Conservation (phyloP, 2,888 invertebrate genomes). For the Eupithecia subfuscata region DNA sequence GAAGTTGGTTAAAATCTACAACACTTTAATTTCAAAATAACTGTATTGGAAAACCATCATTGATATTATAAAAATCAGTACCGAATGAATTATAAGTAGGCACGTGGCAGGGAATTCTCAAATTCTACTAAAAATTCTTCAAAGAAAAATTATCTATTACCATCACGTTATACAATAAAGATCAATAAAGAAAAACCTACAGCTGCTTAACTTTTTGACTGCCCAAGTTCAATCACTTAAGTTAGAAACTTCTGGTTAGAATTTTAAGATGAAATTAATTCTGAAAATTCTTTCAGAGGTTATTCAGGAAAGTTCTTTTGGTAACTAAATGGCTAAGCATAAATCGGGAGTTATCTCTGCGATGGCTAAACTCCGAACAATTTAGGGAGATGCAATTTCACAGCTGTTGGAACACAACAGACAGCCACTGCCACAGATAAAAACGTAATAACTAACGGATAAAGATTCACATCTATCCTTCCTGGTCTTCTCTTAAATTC, state of each 20-base stretch:
- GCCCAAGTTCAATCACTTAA: slow-evolving; percentile 9
- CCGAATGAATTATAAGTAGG: neutral
- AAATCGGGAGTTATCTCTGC: slow-evolving; percentile 39
- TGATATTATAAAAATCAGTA: neutral
- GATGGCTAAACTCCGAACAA: slow-evolving; percentile 52
- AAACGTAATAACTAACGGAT: slow-evolving; percentile 7
- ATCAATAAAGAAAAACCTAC: neutral
- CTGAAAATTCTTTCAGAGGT: slow-evolving; percentile 2
- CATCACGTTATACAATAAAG: slow-evolving; percentile 6
- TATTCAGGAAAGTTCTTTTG: slow-evolving; percentile 17
- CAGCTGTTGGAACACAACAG: slow-evolving; percentile 68
- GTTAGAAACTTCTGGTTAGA: slow-evolving; percentile 3
- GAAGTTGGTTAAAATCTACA: neutral
- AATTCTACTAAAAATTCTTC: neutral
- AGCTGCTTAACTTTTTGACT: slow-evolving; percentile 7
- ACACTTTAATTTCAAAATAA: neutral
- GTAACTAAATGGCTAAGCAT: slow-evolving; percentile 25
- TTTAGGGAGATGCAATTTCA: slow-evolving; percentile 72
- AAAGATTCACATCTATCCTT: slow-evolving; percentile 5
- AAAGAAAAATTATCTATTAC: neutral
- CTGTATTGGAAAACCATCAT: no score
- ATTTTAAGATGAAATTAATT: slow-evolving; percentile 6
- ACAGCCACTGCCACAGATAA: slow-evolving; percentile 42
- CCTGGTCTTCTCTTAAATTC: neutral
- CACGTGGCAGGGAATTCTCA: neutral